phyloP scores from a whole-genome alignment of 2,888 invertebrate species.

The Tholera decimalis region DNA sequence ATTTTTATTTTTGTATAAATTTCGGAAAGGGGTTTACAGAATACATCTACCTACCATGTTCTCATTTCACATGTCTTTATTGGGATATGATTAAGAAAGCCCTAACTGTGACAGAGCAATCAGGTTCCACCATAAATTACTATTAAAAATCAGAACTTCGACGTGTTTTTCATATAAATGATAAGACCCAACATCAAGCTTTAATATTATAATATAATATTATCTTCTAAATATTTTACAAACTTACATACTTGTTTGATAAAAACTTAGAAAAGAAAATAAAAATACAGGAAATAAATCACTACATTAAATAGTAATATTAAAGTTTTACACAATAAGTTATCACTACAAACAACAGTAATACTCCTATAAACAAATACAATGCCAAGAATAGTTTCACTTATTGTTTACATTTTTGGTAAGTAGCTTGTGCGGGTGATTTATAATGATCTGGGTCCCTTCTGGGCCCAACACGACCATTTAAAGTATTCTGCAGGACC shows the following conservation, averaged over 20 bases:
- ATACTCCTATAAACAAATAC: neutral
- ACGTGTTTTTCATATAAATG: neutral
- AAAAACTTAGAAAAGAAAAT: constrained; percentile 1
- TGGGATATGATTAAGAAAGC: too few relatives aligned
- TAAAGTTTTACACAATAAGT: neutral
- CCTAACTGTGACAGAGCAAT: too few relatives aligned
- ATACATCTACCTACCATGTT: too few relatives aligned
- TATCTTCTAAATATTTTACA: constrained; percentile 3
- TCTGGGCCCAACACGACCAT: constrained; percentile 73
- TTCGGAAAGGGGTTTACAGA: too few relatives aligned
- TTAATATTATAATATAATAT: neutral
- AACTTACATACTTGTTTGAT: neutral
- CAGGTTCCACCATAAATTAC: too few relatives aligned
- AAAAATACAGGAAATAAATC: neutral
- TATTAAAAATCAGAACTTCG: too few relatives aligned
- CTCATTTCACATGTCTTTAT: too few relatives aligned
- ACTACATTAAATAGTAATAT: constrained; percentile 19
- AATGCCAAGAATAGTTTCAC: neutral
- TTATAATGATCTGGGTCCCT: constrained; percentile 77
- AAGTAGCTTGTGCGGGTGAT: constrained; percentile 62
- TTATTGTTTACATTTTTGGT: constrained; percentile 56
- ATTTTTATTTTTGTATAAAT: too few relatives aligned
- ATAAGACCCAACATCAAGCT: neutral
- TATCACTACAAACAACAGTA: neutral
- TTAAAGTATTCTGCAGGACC: constrained; percentile 70